phyloP scores from a whole-genome alignment of 2,888 invertebrate genomes.

The Zootermopsis nevadensis region DNA sequence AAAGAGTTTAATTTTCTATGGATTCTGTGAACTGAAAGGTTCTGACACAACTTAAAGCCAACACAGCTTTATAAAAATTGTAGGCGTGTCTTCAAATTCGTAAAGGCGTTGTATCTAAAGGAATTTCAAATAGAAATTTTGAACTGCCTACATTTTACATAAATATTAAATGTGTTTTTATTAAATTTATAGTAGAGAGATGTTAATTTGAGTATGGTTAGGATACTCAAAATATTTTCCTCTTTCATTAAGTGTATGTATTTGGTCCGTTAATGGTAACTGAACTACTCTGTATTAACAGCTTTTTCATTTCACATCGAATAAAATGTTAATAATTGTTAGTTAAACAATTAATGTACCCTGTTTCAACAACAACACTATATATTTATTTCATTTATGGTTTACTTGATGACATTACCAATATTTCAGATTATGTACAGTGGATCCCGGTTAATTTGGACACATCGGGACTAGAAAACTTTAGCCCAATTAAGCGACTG shows the following conservation, averaged over 20 bases:
- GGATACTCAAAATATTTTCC: background rate
- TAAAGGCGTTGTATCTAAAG: background rate
- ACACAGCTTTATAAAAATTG: background rate
- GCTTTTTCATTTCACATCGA: no score
- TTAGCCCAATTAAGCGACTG: no score
- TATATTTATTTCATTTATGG: no score
- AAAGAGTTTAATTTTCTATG: constrained; percentile 12
- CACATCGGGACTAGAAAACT: no score
- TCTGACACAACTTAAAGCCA: background rate
- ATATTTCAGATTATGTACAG: no score
- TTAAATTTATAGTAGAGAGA: background rate
- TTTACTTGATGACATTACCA: no score
- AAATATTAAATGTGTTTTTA: background rate
- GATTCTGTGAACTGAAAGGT: background rate
- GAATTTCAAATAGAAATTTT: background rate
- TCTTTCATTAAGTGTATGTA: background rate
- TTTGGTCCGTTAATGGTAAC: no score
- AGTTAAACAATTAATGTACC: no score
- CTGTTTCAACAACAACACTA: no score
- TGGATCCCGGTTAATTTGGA: no score
- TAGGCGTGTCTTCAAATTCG: background rate
- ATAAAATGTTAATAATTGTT: no score
- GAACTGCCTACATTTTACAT: background rate
- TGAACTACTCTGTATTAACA: no score
- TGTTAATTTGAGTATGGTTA: background rate